These are phyloP conservation scores for Apomyelois bistriatella DNA, from an alignment of 2,888 invertebrate species.

Conservation along the genomic window DNA sequence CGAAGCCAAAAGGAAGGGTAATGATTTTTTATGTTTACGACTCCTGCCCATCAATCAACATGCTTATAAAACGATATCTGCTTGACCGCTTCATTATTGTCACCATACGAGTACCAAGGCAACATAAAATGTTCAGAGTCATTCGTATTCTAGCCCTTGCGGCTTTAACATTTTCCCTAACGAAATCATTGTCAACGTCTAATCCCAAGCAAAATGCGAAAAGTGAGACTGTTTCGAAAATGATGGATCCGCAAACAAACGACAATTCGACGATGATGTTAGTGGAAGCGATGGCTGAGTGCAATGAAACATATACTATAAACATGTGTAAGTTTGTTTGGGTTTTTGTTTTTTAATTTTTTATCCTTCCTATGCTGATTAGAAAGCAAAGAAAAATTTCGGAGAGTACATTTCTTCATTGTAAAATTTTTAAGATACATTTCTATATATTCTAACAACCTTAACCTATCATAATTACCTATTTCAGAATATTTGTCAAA, in stretches of 20 bases:
- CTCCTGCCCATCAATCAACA: neutral
- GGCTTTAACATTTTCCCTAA: neutral
- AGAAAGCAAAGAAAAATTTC: no score
- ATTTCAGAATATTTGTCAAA: no score
- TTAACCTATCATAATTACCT: no score
- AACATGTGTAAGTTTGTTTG: slow-evolving; percentile 65
- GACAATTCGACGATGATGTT: slow-evolving; percentile 21
- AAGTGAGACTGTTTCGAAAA: neutral
- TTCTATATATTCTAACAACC: no score
- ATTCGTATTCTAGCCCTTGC: neutral
- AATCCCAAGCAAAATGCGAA: neutral
- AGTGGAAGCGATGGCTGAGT: slow-evolving; percentile 55
- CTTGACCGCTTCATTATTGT: neutral
- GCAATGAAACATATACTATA: slow-evolving; percentile 77
- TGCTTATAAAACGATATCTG: neutral
- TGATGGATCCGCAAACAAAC: neutral
- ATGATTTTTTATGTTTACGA: neutral
- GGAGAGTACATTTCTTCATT: no score
- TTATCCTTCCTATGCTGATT: no score
- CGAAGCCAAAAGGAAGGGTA: no score
- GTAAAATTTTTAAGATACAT: no score
- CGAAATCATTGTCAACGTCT: neutral
- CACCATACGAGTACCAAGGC: slow-evolving; percentile 9
- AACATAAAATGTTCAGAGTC: slow-evolving; percentile 20
- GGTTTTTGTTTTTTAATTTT: slow-evolving; percentile 4